These are phyloP conservation scores for Drosophila subsilvestris DNA, from an alignment of 2,888 invertebrate genomes.

Conservation along the genomic window DNA sequence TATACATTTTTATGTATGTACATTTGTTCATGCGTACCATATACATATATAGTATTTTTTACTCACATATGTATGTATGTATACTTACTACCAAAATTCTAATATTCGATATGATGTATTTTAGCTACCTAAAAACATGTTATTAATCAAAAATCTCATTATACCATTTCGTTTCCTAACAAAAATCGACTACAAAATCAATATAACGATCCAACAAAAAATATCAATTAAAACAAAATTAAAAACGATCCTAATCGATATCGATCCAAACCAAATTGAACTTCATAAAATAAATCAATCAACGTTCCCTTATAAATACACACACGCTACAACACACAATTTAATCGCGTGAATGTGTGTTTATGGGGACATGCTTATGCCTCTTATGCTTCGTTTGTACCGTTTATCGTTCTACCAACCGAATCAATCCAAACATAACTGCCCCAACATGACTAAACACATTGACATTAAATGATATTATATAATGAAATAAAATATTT, in stretches of 20 bases:
- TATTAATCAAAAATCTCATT: constrained; percentile 76
- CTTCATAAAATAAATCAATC: constrained; percentile 31
- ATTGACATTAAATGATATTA: constrained; percentile 55
- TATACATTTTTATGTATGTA: background rate
- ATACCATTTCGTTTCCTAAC: constrained; percentile 76
- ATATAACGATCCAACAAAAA: constrained; percentile 56
- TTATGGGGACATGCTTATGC: constrained; percentile 48
- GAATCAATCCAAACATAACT: constrained; percentile 43
- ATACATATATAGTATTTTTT: constrained; percentile 9
- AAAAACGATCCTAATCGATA: constrained; percentile 44
- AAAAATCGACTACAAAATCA: constrained; percentile 46
- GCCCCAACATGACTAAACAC: constrained; percentile 45
- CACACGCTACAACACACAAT: constrained; percentile 24
- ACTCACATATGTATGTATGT: constrained; percentile 26
- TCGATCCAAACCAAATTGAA: constrained; percentile 14
- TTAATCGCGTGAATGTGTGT: constrained; percentile 61
- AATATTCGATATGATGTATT: constrained; percentile 64
- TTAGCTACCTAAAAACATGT: constrained; percentile 62
- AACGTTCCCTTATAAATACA: constrained; percentile 34
- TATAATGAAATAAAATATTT: constrained; percentile 52
- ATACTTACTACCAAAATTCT: constrained; percentile 62
- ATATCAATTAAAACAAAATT: constrained; percentile 47
- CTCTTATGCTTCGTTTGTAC: constrained; percentile 42
- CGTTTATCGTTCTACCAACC: constrained; percentile 39
- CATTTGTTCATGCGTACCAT: constrained; percentile 3